phyloP scores from a whole-genome alignment of 2,113 vertebrate species.

The Callospermophilus lateralis region DNA sequence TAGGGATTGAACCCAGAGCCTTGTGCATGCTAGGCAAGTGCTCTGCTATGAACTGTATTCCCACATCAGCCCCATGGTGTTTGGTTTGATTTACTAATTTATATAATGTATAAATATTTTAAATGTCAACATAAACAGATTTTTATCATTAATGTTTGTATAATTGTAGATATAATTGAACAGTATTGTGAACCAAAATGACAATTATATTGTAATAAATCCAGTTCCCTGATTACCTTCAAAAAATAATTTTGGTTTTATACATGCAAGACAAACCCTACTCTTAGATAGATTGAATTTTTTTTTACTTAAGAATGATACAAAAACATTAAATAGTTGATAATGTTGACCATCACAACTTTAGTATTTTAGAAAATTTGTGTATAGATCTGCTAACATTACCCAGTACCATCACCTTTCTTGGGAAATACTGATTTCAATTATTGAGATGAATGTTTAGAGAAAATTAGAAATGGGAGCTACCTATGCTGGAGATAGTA shows the following conservation, averaged over 20 bases:
- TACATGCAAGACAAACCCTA: background rate
- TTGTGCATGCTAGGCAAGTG: background rate
- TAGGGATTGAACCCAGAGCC: background rate
- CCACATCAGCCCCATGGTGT: background rate
- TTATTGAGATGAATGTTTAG: background rate
- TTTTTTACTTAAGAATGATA: no score
- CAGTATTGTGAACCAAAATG: background rate
- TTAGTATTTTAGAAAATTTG: conserved; percentile 28
- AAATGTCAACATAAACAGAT: background rate
- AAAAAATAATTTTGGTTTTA: conserved; percentile 4
- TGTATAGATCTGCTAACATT: background rate
- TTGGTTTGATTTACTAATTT: background rate
- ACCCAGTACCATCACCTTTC: background rate
- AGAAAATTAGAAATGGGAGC: background rate
- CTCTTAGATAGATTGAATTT: background rate
- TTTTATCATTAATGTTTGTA: background rate
- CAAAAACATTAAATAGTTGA: conserved; percentile 1
- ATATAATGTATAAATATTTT: background rate
- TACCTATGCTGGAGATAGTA: background rate
- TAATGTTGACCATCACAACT: background rate
- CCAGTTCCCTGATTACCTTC: background rate
- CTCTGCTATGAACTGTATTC: background rate
- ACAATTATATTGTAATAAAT: conserved; percentile 31
- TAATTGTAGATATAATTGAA: conserved; percentile 12
- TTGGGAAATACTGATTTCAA: background rate